Evolutionary conservation across 2,888 invertebrate genomes (phyloP), one percentile per base, ranked within the genome.

Genomic region (Argyresthia goedartella): DNA sequence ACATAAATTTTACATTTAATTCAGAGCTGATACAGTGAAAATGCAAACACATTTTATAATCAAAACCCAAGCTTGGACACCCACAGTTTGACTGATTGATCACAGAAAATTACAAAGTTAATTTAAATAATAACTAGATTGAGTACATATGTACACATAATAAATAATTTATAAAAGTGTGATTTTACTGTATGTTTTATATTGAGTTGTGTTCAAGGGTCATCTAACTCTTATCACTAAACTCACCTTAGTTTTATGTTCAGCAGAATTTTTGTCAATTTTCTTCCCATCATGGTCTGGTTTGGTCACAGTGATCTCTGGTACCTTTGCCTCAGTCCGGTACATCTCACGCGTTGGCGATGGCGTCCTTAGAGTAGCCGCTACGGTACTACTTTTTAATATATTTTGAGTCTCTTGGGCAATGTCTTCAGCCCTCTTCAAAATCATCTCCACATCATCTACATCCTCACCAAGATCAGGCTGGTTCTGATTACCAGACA

Each of bases 391-490:
- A 55, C 59, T 71, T 64, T 82, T 81, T 15, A 86, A 57, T 51
- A 86, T 67, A 64, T 71, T 73, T 57, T 80, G 64, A 41, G 84
- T 78, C 59, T 85, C 81, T 7, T 69, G 64, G 10, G 84, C 79
- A 34, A 85, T 77, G 55, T 77, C 73, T 62, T 85, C 82, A 4
- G 86, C 86, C 58, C 73, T 74, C 61, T 80, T 85, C 53, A 86
- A 68, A 60, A 86, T 85, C 53, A 82, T 60, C 46, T 78, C 85
- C 4, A 86, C 75, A 64, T 86, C 86, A 33, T 85, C 84, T 13
- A 67, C 63, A 57, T 82, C 81, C 10, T 74, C 76, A 25, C 64
- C 65, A 6, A 14, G 10, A 44, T 64, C 70, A 53, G 72, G 73
- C 44, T 68, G 67, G 41, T 64, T 68, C 54, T 67, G 70, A 48